Conservation (phyloP, 2,797 vertebrate species). For the Coracias cyanogaster region DNA sequence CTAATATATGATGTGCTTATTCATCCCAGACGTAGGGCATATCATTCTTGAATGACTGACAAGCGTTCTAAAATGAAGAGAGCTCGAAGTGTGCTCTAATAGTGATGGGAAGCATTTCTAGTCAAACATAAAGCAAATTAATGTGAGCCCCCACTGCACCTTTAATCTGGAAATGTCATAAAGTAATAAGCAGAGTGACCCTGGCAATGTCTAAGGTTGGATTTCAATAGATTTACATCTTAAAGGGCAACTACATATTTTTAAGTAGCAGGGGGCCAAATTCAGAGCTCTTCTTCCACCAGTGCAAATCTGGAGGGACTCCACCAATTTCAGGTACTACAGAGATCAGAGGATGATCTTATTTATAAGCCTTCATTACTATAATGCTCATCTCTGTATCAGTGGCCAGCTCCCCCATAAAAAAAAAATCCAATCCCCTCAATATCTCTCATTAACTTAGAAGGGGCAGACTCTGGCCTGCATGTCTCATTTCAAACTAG, state of each 20-base stretch:
- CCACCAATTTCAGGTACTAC: neutral
- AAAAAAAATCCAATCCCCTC: neutral
- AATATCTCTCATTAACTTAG: constrained; percentile 19
- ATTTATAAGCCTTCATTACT: neutral
- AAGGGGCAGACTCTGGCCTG: neutral
- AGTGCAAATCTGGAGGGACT: neutral
- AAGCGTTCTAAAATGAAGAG: constrained; percentile 85
- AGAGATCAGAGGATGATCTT: neutral
- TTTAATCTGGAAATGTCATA: constrained; percentile 86
- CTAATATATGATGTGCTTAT: constrained; percentile 85
- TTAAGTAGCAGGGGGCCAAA: constrained; percentile 47
- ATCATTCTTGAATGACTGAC: constrained; percentile 87
- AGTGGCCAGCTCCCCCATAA: neutral
- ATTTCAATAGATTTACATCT: constrained; percentile 85
- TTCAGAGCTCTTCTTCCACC: neutral
- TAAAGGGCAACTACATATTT: constrained; percentile 74
- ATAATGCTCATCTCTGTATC: neutral
- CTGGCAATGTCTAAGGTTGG: constrained; percentile 66
- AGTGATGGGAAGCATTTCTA: constrained; percentile 83
- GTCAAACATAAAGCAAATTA: constrained; percentile 91
- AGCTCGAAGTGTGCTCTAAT: constrained; percentile 78
- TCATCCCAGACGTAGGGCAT: constrained; percentile 79
- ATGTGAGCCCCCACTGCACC: constrained; percentile 83
- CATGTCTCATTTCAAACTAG: neutral
- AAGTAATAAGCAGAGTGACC: constrained; percentile 83